Base-by-base conservation (phyloP, 2,888 invertebrate genomes). In the Molanna angustata region DNA sequence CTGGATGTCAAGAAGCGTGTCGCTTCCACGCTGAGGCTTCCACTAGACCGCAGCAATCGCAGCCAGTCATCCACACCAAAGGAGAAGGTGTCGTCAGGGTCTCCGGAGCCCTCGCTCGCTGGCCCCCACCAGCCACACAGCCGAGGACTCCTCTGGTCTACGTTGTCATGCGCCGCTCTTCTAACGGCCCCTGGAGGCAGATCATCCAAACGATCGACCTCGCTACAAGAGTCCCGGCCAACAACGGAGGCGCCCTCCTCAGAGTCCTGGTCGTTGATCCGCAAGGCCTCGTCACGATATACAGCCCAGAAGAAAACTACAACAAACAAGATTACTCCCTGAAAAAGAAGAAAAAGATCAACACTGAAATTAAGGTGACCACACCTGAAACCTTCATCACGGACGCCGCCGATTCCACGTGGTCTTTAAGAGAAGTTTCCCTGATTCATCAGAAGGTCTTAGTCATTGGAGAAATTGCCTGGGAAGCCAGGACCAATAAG, bases 361-460 rank as follows among this genome's bases (percentile, higher is more conserved):
- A 74, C 61, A 76, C 75, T 1, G 75, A 76, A 65, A 72, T 74
- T 48, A 72, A 70, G 60, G 71, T 72, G 2, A 72, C 74, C 6
- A 81, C 82, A 2, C 80, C 79, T 52, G 71, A 68, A 59, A 68
- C 67, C 39, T 66, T 66, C 6, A 73, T 77, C 47, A 72, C 73
- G 1, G 80, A 80, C 59, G 68, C 72, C 6, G 78, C 79, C 4
- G 52, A 64, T 64, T 69, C 80, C 66, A 70, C 72, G 60, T 86
- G 86, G 85, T 77, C 75, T 11, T 68, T 86, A 54, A 80, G 81
- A 63, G 84, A 84, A 70, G 80, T 85, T 62, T 85, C 85, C 4
- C 75, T 86, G 39, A 85, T 86, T 60, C 85, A 86, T 68, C 85
- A 86, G 67, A 85, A 85, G 70, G 85, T 84, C 58, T 67, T 83